These are phyloP conservation scores for Illadopsis cleaveri DNA, from an alignment of 2,113 vertebrate genomes.

Conservation along the genomic window DNA sequence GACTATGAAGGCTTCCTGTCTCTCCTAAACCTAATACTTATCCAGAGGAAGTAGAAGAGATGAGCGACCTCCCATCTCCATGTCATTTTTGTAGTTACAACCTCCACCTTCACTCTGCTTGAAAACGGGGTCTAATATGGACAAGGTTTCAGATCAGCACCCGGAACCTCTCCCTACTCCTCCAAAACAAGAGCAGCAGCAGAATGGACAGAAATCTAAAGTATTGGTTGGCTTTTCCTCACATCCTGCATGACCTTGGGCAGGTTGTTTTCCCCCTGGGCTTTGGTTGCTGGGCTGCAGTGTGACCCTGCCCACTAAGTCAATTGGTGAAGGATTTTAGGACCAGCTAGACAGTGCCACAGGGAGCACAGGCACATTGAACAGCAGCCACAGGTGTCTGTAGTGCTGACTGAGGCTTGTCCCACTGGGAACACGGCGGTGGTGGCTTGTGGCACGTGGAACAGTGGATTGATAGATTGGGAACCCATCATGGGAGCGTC, in stretches of 20 bases:
- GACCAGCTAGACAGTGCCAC: not conserved
- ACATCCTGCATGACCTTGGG: not conserved
- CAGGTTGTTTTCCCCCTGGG: not conserved
- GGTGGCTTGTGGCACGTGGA: not conserved
- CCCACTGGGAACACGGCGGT: fast-evolving
- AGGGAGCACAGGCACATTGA: not conserved
- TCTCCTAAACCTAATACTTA: not conserved
- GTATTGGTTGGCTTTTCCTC: not conserved
- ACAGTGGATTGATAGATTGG: not conserved
- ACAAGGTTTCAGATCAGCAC: not conserved
- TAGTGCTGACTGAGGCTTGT: not conserved
- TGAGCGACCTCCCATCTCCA: not conserved
- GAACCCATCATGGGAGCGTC: not conserved
- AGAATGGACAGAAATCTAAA: not conserved
- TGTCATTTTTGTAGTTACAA: not conserved
- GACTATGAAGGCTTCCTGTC: not conserved
- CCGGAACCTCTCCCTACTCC: not conserved
- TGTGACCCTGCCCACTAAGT: not conserved
- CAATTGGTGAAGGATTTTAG: not conserved
- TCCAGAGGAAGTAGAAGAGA: not conserved
- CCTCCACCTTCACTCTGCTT: not conserved
- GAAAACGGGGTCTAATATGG: not conserved
- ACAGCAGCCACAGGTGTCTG: not conserved
- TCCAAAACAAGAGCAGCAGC: not conserved
- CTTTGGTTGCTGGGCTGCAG: not conserved